phyloP scores from a whole-genome alignment of 53 echinoderm and acorn worm genomes.

The Patiria pectinifera region DNA sequence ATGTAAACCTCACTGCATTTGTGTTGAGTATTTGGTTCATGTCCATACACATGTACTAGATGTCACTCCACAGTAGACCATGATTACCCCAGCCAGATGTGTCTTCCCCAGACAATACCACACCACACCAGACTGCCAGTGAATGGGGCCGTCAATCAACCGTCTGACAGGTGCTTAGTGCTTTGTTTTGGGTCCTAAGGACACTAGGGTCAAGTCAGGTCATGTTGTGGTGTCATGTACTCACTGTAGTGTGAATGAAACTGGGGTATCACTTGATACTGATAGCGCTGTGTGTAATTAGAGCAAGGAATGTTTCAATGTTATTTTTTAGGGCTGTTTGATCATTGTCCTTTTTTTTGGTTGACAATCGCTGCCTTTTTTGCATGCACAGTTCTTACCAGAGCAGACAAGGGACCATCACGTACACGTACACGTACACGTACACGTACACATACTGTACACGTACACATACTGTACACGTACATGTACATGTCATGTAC shows the following conservation, averaged over 20 bases:
- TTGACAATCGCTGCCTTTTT: no score
- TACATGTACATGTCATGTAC: neutral
- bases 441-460: neutral
- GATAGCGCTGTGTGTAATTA: neutral
- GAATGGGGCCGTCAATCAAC: slow-evolving; percentile 3
- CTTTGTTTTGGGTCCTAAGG: slow-evolving; percentile 3
- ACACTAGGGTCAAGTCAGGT: slow-evolving; percentile 16
- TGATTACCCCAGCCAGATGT: no score
- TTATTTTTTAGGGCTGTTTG: no score
- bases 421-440: neutral
- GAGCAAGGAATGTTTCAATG: no score
- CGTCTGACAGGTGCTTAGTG: slow-evolving; percentile 10
- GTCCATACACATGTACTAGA: no score
- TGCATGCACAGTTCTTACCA: no score
- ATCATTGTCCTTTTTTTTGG: no score
- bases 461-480: neutral
- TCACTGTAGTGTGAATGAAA: neutral
- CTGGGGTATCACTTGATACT: neutral
- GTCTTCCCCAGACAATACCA: neutral
- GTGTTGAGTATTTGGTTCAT: no score
- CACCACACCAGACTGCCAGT: neutral
- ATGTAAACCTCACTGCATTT: no score
- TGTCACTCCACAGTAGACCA: no score
- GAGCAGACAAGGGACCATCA: no score
- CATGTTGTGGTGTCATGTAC: neutral